These are phyloP conservation scores for Drosophila oshimai DNA, from an alignment of 1,140 invertebrate genomes.

Conservation along the genomic window DNA sequence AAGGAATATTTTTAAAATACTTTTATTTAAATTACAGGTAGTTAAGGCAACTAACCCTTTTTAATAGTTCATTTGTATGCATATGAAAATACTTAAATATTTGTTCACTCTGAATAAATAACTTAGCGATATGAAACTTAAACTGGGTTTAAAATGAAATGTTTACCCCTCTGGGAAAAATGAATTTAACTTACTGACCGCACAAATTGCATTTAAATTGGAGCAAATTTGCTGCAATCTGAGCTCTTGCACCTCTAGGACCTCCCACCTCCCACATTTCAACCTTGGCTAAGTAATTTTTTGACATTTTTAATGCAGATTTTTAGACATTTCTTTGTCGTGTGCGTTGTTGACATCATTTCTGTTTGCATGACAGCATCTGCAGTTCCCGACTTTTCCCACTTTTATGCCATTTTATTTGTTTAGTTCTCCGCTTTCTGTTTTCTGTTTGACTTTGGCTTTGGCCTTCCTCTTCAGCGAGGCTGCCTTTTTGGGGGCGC, in stretches of 20 bases:
- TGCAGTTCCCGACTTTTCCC: conserved; percentile 9
- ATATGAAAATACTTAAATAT: background rate
- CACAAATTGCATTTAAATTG: conserved; percentile 23
- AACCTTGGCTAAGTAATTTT: conserved; percentile 8
- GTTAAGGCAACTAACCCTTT: background rate
- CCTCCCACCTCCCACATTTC: background rate
- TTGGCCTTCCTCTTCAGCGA: conserved; percentile 30
- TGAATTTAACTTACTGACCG: conserved; percentile 8
- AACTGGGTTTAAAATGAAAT: background rate
- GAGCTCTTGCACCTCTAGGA: background rate
- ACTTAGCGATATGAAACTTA: background rate
- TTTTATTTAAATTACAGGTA: background rate
- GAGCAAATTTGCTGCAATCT: conserved; percentile 2
- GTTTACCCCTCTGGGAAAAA: background rate
- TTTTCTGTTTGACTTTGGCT: conserved; percentile 30
- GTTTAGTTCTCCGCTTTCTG: conserved; percentile 45
- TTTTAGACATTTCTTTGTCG: conserved; percentile 15
- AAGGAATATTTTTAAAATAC: background rate
- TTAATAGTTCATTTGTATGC: background rate
- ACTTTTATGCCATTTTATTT: conserved; percentile 57
- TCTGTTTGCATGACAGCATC: conserved; percentile 46
- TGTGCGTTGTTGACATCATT: conserved; percentile 59
- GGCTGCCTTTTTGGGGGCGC: conserved; percentile 31
- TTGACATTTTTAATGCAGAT: conserved; percentile 34
- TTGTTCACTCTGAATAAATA: background rate